Evolutionary conservation across 2,888 invertebrate genomes (phyloP).

Genomic region (Drosophila hawaiiensis): DNA sequence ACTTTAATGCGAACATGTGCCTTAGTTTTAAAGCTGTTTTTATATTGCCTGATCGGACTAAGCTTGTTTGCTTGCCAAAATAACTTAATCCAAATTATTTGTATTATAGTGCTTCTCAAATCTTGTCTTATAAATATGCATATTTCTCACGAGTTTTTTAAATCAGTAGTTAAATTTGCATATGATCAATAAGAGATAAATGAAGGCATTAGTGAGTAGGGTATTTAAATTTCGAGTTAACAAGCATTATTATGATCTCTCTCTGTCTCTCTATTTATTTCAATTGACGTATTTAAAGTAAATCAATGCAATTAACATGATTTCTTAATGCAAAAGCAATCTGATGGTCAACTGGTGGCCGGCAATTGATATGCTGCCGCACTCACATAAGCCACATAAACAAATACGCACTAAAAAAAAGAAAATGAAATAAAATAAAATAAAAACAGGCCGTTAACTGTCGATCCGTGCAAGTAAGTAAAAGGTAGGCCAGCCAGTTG

Average conservation of each 20-base stretch:
- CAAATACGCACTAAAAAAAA: slow-evolving; percentile 54
- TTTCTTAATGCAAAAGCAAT: slow-evolving; percentile 71
- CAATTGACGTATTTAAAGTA: slow-evolving; percentile 42
- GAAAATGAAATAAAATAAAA: background rate
- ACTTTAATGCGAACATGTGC: background rate
- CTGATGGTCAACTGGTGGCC: slow-evolving; percentile 75
- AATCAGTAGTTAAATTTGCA: background rate
- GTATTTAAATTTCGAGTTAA: background rate
- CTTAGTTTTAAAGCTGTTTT: background rate
- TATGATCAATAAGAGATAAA: background rate
- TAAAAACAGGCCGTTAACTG: slow-evolving; percentile 47
- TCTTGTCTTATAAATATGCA: background rate
- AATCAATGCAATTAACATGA: slow-evolving; percentile 67
- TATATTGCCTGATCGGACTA: background rate
- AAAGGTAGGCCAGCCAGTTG: slow-evolving; percentile 76
- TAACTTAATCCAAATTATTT: background rate
- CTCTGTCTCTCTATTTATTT: slow-evolving; percentile 1
- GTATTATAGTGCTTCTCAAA: background rate
- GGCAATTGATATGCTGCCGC: slow-evolving; percentile 56
- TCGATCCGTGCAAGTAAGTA: slow-evolving; percentile 73
- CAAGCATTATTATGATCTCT: slow-evolving; percentile 3
- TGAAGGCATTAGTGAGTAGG: background rate
- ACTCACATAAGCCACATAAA: slow-evolving; percentile 33
- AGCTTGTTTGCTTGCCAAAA: background rate
- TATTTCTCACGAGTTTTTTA: background rate